Base-by-base conservation (phyloP, 2,797 vertebrate species). In the Amblyopsis hoosieri region DNA sequence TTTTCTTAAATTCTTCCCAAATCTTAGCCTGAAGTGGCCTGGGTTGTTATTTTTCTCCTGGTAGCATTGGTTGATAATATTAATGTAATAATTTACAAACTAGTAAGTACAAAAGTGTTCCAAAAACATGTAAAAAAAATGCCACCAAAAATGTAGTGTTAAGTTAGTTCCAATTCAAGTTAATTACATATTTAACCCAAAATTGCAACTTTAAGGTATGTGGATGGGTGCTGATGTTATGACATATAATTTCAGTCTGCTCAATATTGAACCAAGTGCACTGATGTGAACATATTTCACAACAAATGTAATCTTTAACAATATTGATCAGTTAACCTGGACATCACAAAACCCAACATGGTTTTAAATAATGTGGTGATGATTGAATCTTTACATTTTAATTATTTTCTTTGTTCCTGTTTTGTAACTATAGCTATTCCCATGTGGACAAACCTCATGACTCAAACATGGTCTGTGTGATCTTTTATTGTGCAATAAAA, bases 401-500 rank as follows among this genome's bases (percentile, higher is more conserved):
- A 62, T 78, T 57, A 64, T 29, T 65, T 69, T 60, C 48, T 54
- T 64, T 78, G 14, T 62, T 79, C 71, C 69, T 64, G 66, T 64
- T 85, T 83, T 83, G 80, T 82, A 81, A 77, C 74, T 87, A 78
- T 83, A 84, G 62, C 69, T 91, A 87, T 89, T 85, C 85, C 86
- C 84, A 87, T 89, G 89, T 91, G 90, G 91, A 92, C 90, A 89
- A 90, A 90, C 89, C 87, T 87, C 81, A 85, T 79, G 74, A 83
- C 77, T 90, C 87, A 80, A 87, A 89, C 87, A 88, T 90, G 88
- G 85, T 91, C 82, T 89, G 84, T 91, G 87, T 91, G 88, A 90
- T 92, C 90, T 91, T 93, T 92, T 92, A 91, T 91, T 90, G 89
- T 91, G 90, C 86, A 92, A 91, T 92, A 92, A 93, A 93, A 92